phyloP scores from a whole-genome alignment of 2,797 vertebrate genomes.

The Argyrosomus regius region DNA sequence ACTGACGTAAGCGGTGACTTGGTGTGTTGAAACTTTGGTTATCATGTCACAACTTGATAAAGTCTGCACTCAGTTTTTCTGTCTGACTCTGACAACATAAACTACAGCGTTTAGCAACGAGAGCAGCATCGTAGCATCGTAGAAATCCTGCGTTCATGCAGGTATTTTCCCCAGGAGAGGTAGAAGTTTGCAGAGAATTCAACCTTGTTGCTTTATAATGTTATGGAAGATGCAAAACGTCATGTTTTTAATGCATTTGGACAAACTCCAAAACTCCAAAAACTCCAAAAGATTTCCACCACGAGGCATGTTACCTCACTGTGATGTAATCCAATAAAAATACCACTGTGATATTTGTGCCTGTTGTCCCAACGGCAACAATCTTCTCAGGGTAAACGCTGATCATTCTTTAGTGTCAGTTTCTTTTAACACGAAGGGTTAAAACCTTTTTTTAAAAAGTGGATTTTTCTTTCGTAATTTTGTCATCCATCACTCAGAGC shows the following conservation, averaged over 20 bases:
- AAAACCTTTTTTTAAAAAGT: background rate
- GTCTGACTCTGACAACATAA: background rate
- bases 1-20: background rate
- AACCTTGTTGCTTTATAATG: background rate
- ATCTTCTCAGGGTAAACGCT: conserved; percentile 11
- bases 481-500: background rate
- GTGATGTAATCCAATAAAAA: conserved; percentile 15
- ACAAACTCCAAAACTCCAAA: background rate
- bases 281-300: background rate
- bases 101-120: background rate
- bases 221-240: background rate
- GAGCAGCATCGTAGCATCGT: no score
- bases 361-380: background rate
- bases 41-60: conserved; percentile 2
- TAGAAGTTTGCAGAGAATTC: background rate
- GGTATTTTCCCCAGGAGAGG: background rate
- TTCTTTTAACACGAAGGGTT: background rate
- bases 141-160: background rate
- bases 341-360: background rate
- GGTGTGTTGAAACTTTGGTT: background rate
- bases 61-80: background rate
- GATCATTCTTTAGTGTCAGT: conserved; percentile 18
- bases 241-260: background rate
- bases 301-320: background rate
- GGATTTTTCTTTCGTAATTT: background rate